Evolutionary conservation across 30 jellyfish, hydroid and myxozoan genomes (phyloP).

Genomic region (Cassiopea xamachana): DNA sequence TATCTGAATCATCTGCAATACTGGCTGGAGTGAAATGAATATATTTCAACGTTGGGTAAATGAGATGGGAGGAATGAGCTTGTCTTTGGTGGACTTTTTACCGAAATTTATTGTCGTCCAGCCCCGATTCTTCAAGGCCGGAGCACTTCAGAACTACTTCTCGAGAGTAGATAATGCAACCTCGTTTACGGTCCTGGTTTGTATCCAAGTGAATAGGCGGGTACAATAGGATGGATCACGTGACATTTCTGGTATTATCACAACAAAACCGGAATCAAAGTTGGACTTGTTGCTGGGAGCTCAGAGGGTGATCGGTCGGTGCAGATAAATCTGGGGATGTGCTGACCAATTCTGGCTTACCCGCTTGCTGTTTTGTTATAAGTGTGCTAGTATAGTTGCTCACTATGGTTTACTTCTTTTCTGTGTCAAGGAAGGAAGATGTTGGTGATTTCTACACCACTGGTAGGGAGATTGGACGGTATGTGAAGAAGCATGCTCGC

Average conservation of each 20-base stretch:
- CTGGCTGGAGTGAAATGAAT: too few relatives aligned
- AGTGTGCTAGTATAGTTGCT: background rate
- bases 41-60: too few relatives aligned
- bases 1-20: too few relatives aligned
- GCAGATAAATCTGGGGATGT: background rate
- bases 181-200: background rate
- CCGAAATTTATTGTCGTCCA: too few relatives aligned
- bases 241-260: constrained; percentile 35
- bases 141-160: too few relatives aligned
- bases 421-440: constrained; percentile 76
- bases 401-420: constrained; percentile 69
- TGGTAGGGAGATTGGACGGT: constrained; percentile 77
- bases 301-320: constrained; percentile 1
- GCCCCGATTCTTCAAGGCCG: too few relatives aligned
- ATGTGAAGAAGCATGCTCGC: background rate
- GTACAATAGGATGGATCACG: constrained; percentile 60
- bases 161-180: background rate
- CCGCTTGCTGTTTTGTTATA: background rate
- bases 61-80: too few relatives aligned
- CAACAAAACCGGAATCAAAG: background rate
- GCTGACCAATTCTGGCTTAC: background rate
- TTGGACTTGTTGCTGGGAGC: constrained; percentile 6
- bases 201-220: constrained; percentile 62
- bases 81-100: too few relatives aligned
- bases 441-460: constrained; percentile 56